Evolutionary conservation across 2,797 vertebrate species (phyloP), one percentile per base, ranked within the genome.

Genomic region (Hoplostethus mediterraneus): DNA sequence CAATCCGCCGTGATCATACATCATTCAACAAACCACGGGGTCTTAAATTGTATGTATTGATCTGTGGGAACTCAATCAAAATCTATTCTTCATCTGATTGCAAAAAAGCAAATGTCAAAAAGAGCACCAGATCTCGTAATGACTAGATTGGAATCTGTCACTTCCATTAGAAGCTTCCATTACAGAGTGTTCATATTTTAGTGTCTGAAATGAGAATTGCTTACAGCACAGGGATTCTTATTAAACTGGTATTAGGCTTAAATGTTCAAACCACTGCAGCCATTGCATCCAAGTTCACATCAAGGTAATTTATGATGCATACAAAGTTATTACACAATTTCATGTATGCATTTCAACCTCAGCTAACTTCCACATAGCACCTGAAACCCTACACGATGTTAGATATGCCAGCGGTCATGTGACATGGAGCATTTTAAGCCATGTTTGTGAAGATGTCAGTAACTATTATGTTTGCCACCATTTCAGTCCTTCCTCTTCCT

Each of bases 81-180:
- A 71, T 76, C 57, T 36, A 66, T 62, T 79, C 68, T 68, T 77
- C 53, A 74, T 79, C 72, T 79, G 72, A 78, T 67, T 77, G 70
- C 73, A 82, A 80, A 79, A 40, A 76, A 74, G n/a, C n/a, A 54
- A 64, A 56, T 58, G 52, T 33, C 55, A 63, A 65, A 47, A 9
- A 77, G 53, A 67, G 17, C 67, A 71, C 55, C 12, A 56, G 47
- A 62, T 49, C 28, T 61, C 51, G 30, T 17, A 57, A 30, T 33
- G 45, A 74, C 3, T 38, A 61, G 40, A 55, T 36, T 1, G 42
- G 42, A 11, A 13, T 44, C 42, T 44, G 42, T 12, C 3, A 4
- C 40, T 44, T 44, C 42, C 13, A 44, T 44, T 44, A 44, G 42
- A 44, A 44, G 42, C 42, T 44, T 44, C 42, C 12, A 13, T 44